phyloP scores from a whole-genome alignment of 2,888 invertebrate species.

The Drosophila diplacantha region DNA sequence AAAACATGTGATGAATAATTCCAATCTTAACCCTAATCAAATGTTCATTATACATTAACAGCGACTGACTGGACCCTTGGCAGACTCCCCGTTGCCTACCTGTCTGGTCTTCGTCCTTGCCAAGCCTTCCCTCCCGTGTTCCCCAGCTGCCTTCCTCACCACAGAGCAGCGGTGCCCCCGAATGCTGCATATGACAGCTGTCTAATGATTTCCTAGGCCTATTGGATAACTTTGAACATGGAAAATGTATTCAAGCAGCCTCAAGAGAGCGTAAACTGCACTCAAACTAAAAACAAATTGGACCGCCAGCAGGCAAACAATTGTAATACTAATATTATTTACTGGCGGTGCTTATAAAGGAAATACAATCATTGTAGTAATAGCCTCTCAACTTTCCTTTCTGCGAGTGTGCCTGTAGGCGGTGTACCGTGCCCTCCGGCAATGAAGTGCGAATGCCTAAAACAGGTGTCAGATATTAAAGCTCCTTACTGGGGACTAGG shows the following conservation, averaged over 20 bases:
- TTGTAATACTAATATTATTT: background rate
- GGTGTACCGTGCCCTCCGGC: conserved; percentile 5
- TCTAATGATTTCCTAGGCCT: conserved; percentile 39
- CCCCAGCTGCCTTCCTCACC: background rate
- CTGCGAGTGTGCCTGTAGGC: background rate
- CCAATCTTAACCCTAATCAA: conserved; percentile 24
- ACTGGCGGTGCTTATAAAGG: too few species aligned
- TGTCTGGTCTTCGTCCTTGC: background rate
- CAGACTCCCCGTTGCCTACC: conserved; percentile 21
- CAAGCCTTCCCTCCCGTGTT: background rate
- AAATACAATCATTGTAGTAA: background rate
- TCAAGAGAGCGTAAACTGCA: background rate
- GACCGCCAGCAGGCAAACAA: background rate
- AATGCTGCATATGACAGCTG: conserved; percentile 44
- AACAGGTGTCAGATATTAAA: conserved; percentile 57
- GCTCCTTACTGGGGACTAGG: conserved; percentile 27
- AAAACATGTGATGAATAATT: conserved; percentile 9
- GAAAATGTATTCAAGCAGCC: background rate
- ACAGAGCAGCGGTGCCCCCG: conserved; percentile 12
- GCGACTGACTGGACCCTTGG: background rate
- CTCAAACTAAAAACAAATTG: background rate
- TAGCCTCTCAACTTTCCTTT: background rate
- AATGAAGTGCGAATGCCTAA: conserved; percentile 50
- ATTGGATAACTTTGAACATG: conserved; percentile 7
- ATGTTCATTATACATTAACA: conserved; percentile 24